Percentiles rank a stretch among this genome's conserved stretches.
phyloP scores from a whole-genome alignment of 2,113 vertebrate species.

The Zosterops pallidus region DNA sequence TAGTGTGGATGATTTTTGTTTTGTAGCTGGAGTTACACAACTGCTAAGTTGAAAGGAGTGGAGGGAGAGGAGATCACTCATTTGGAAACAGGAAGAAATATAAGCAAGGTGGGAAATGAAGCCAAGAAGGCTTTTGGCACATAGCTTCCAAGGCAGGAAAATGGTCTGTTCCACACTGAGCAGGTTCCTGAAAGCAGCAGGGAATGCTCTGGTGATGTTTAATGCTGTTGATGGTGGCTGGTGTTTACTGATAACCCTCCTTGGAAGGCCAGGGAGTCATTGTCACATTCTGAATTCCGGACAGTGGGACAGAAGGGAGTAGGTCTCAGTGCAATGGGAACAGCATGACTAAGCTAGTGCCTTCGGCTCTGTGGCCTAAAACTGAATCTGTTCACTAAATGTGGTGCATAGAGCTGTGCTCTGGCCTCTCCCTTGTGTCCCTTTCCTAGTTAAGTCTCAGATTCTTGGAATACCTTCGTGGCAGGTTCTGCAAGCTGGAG shows the following conservation, averaged over 20 bases:
- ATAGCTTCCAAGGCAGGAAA: neutral
- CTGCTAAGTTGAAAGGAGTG: neutral
- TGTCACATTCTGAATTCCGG: neutral
- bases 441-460: neutral
- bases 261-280: neutral
- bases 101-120: neutral
- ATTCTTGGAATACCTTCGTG: neutral
- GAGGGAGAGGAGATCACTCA: neutral
- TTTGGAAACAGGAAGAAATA: neutral
- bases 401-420: neutral
- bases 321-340: neutral
- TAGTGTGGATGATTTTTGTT: neutral
- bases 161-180: neutral
- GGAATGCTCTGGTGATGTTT: neutral
- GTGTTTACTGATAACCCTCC: neutral
- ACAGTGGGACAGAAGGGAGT: neutral
- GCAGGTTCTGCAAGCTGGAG: neutral
- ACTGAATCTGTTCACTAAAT: neutral
- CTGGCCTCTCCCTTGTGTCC: neutral
- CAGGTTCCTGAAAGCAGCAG: neutral
- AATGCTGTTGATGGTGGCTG: neutral
- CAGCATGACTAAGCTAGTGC: neutral
- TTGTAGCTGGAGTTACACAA: neutral
- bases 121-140: neutral
- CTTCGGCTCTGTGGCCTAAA: neutral